These are phyloP conservation scores for Atta texana DNA, from an alignment of 1,140 invertebrate species.

Conservation along the genomic window DNA sequence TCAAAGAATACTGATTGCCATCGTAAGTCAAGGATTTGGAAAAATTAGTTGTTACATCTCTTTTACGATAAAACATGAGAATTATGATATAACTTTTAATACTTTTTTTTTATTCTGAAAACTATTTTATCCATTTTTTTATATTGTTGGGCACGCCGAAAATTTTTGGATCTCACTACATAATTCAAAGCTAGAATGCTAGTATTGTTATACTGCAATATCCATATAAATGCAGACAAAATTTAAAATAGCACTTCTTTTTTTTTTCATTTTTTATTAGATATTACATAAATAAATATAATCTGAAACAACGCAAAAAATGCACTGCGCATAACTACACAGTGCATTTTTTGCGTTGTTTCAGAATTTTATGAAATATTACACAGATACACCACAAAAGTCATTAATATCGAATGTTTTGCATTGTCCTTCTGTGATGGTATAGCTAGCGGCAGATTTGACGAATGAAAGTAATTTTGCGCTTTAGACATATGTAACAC, in stretches of 20 bases:
- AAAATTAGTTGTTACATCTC: not conserved
- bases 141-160: not conserved
- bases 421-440: not conserved
- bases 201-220: not conserved
- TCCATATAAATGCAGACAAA: not conserved
- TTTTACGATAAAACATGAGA: not conserved
- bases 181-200: not conserved
- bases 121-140: not conserved
- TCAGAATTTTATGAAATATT: conserved; percentile 18
- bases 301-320: too few relatives aligned
- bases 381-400: conserved; percentile 7
- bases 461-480: conserved; percentile 70
- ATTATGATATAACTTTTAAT: not conserved
- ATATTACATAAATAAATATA: conserved; percentile 17
- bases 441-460: conserved; percentile 52
- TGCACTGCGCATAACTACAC: not conserved
- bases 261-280: not conserved
- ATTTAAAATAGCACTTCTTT: not conserved
- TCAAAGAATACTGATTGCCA: not conserved
- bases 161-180: not conserved
- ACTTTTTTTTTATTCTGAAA: not conserved
- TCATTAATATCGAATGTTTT: conserved; percentile 45
- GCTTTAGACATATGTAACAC: conserved; percentile 34
- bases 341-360: conserved; percentile 7
- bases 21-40: conserved; percentile 11